Conservation (phyloP, 2,797 vertebrate species). For the Pangasius macronema region DNA sequence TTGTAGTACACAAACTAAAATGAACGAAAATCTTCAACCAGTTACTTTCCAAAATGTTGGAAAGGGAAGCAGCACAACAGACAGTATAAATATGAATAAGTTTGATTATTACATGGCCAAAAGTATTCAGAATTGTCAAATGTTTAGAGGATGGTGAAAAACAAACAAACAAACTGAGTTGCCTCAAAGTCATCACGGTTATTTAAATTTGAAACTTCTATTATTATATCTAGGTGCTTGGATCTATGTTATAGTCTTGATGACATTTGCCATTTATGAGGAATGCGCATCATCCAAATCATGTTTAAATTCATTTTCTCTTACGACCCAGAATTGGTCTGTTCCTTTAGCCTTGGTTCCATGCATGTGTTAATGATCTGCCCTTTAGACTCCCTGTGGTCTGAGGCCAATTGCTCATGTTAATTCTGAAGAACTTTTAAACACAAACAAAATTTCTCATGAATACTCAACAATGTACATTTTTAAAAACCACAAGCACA, state of each 20-base stretch:
- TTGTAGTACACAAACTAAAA: neutral
- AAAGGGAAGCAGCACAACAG: neutral
- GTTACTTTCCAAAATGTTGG: neutral
- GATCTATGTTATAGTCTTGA: neutral
- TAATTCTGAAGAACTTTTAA: slow-evolving; percentile 37
- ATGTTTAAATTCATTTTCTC: neutral
- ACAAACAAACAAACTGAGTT: neutral
- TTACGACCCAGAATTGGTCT: slow-evolving; percentile 1
- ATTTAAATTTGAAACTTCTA: neutral
- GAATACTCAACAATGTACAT: slow-evolving; percentile 4
- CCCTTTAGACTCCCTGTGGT: slow-evolving; percentile 33
- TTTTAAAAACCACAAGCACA: neutral
- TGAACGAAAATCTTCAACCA: neutral
- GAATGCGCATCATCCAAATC: neutral
- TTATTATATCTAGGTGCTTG: neutral
- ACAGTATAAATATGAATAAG: neutral
- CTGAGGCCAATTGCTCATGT: slow-evolving; percentile 33
- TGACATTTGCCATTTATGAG: neutral
- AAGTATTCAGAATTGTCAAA: neutral
- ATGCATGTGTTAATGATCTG: slow-evolving; percentile 45
- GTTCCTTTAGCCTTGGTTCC: neutral
- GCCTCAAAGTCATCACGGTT: neutral
- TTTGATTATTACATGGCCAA: neutral
- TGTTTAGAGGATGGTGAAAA: neutral
- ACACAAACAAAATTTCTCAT: neutral